Base-by-base conservation (phyloP, 2,797 vertebrate species). In the Decapterus maruadsi region DNA sequence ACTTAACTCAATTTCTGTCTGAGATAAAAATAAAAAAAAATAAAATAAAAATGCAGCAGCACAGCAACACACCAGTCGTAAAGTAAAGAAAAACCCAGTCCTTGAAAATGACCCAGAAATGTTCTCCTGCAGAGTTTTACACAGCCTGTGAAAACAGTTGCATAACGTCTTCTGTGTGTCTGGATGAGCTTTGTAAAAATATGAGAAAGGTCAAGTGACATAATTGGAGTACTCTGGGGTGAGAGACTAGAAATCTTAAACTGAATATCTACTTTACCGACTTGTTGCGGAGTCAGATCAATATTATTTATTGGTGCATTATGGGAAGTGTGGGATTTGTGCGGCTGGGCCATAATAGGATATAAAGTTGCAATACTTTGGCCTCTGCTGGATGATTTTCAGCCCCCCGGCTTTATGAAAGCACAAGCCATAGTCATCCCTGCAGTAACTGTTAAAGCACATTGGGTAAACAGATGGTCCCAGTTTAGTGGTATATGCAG, bases 401-500 rank as follows among this genome's bases (percentile, higher is more conserved):
- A 38, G 43, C 59, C 8, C 29, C 19, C 0, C 13, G 3, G 29
- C 20, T 59, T 40, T 26, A 60, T 42, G 2, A 59, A 58, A 59
- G 29, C 51, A 19, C 9, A 48, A 4, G 34, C 26, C 3, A 8
- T 16, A 19, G 10, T 11, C 1, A 17, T 7, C 3, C 17, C 26
- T 61, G 19, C 17, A 19, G 11, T 14, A 50, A 22, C 2, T 42
- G 29, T 50, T 38, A 17, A 63, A n/a, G 34, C 42, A 7, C 14
- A 60, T 20, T n/a, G 22, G 22, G 46, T 72, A 48, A 76, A 78
- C 42, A 74, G 20, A 40, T 10, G n/a, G 48, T 56, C 59, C 58
- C 38, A 7, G 29, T 54, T 76, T 65, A 34, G 68, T 48, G 20
- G 64, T 68, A 26, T 48, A 50, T 77, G 60, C 42, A 50, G 68